phyloP scores from a whole-genome alignment of 1,140 invertebrate species.

The Magallana gigas region DNA sequence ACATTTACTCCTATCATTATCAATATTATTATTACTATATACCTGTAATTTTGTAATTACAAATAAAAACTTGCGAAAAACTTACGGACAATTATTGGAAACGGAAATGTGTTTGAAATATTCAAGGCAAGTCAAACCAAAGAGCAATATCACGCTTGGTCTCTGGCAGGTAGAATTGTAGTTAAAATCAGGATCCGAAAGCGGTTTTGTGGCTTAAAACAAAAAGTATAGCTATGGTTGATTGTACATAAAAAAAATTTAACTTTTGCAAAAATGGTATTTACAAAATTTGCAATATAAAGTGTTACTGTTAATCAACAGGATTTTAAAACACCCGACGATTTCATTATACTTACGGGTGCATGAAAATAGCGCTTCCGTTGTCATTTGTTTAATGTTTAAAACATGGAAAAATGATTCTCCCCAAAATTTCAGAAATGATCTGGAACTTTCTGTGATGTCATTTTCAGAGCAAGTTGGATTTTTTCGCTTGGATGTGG shows the following conservation, averaged over 20 bases:
- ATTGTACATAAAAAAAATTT: too few relatives aligned
- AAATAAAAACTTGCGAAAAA: neutral
- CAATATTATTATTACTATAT: too few relatives aligned
- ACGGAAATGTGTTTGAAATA: neutral
- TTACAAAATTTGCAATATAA: too few relatives aligned
- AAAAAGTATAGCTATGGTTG: neutral
- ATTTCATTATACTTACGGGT: neutral
- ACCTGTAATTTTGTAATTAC: too few relatives aligned
- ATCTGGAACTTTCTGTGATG: neutral
- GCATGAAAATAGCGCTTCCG: neutral
- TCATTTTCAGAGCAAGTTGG: neutral
- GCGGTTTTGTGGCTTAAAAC: neutral
- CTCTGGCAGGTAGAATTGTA: neutral
- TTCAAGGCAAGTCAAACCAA: neutral
- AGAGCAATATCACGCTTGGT: neutral
- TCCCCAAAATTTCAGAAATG: neutral
- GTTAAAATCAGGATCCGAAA: conserved; percentile 7
- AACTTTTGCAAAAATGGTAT: too few relatives aligned
- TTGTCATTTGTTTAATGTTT: neutral
- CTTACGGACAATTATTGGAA: neutral
- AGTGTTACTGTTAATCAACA: too few relatives aligned
- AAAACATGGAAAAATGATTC: neutral
- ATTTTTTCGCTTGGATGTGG: neutral
- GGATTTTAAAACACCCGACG: too few relatives aligned
- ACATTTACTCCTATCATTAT: too few relatives aligned